A percentile compares a stretch with the other conserved stretches of the same genome.
Conservation (phyloP, 2,797 vertebrate genomes). For the Sebastes miniatus region DNA sequence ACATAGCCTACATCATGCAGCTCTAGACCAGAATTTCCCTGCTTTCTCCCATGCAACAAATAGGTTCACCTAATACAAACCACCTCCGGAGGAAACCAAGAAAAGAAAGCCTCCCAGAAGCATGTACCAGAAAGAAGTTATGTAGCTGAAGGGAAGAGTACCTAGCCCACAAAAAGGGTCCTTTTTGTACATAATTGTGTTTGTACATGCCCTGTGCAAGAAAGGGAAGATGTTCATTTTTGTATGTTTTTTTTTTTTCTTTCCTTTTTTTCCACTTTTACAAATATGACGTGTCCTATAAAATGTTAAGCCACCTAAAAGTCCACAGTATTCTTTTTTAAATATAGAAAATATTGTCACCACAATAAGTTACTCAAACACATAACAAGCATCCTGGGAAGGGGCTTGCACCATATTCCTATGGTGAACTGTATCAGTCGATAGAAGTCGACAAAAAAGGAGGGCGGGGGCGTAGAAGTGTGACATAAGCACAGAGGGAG, state of each 20-base stretch:
- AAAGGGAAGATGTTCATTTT: slow-evolving; percentile 80
- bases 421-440: slow-evolving; percentile 70
- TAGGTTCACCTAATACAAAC: slow-evolving; percentile 90
- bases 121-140: slow-evolving; percentile 83
- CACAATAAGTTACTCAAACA: slow-evolving; percentile 86
- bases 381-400: slow-evolving; percentile 80
- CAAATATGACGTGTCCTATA: slow-evolving; percentile 94
- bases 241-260: slow-evolving; percentile 27
- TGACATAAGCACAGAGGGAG: slow-evolving; percentile 73
- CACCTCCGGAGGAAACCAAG: slow-evolving; percentile 82
- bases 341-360: slow-evolving; percentile 86
- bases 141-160: slow-evolving; percentile 87
- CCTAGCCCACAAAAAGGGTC: slow-evolving; percentile 87
- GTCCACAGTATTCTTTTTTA: slow-evolving; percentile 83
- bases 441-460: slow-evolving; percentile 66
- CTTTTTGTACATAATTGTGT: slow-evolving; percentile 86
- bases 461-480: slow-evolving; percentile 41
- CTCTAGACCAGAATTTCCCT: slow-evolving; percentile 92
- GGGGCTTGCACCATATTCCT: slow-evolving; percentile 68
- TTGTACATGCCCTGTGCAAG: slow-evolving; percentile 92
- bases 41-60: slow-evolving; percentile 99
- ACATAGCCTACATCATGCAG: slow-evolving; percentile 99
- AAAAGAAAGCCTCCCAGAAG: slow-evolving; percentile 87
- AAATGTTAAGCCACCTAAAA: slow-evolving; percentile 90
- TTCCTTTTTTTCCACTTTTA: slow-evolving; percentile 82